phyloP scores from a whole-genome alignment of 2,797 vertebrate species.

The Hippoglossus hippoglossus region DNA sequence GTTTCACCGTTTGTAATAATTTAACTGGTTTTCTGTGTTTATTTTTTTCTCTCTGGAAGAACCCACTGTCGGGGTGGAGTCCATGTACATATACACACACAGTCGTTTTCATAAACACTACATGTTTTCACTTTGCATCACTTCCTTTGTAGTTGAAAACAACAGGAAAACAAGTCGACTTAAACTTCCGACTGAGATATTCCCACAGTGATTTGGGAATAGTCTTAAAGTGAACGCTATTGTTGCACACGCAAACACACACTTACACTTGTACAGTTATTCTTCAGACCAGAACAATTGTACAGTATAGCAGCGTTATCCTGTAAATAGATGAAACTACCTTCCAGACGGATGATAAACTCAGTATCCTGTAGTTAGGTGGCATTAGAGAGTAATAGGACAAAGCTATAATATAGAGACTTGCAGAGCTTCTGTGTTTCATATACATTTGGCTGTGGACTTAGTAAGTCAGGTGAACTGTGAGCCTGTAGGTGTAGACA shows the following conservation, averaged over 20 bases:
- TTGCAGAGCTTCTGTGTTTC: slow-evolving; percentile 53
- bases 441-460: slow-evolving; percentile 47
- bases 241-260: slow-evolving; percentile 34
- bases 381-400: slow-evolving; percentile 58
- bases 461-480: slow-evolving; percentile 50
- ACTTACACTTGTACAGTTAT: slow-evolving; percentile 43
- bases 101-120: slow-evolving; percentile 35
- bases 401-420: slow-evolving; percentile 45
- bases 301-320: slow-evolving; percentile 66
- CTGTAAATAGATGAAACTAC: slow-evolving; percentile 69
- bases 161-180: slow-evolving; percentile 3
- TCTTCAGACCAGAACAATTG: slow-evolving; percentile 54
- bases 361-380: slow-evolving; percentile 49
- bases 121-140: slow-evolving; percentile 23
- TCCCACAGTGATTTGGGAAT: slow-evolving; percentile 15
- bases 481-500: slow-evolving; percentile 43
- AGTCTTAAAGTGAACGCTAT: slow-evolving; percentile 33
- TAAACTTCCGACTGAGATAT: slow-evolving; percentile 20
- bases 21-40: slow-evolving; percentile 15
- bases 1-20: slow-evolving; percentile 39
- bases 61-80: slow-evolving; percentile 20
- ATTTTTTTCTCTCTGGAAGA: slow-evolving; percentile 17
- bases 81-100: slow-evolving; percentile 17
- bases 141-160: slow-evolving; percentile 23
- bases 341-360: slow-evolving; percentile 39